A percentile compares a stretch with the other conserved stretches of the same genome.
These are phyloP conservation scores for Cydia amplana DNA, from an alignment of 1,140 invertebrate genomes.

Conservation along the genomic window DNA sequence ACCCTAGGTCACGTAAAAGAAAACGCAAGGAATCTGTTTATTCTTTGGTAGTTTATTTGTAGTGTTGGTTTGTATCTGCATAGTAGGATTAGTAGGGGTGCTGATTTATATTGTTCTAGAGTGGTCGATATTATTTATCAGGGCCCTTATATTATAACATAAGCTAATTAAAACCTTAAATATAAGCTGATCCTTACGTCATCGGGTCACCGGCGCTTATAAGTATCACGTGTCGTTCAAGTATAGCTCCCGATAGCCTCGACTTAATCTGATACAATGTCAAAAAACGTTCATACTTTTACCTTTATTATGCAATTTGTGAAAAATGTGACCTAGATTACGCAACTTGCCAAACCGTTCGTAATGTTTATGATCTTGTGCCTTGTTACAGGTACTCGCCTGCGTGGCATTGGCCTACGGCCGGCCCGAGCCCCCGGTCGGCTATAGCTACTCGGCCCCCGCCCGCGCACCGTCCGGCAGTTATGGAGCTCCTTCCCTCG, in stretches of 20 bases:
- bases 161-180: too few relatives aligned
- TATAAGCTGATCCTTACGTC: not conserved
- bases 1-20: too few relatives aligned
- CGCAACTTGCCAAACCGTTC: not conserved
- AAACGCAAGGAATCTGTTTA: too few relatives aligned
- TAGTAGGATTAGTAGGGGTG: too few relatives aligned
- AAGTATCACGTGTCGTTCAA: not conserved
- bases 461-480: constrained; percentile 51
- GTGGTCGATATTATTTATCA: too few relatives aligned
- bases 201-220: not conserved
- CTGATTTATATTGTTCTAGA: too few relatives aligned
- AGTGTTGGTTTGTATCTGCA: too few relatives aligned
- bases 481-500: constrained; percentile 57
- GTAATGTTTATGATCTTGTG: constrained; percentile 23
- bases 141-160: too few relatives aligned
- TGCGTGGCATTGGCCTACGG: constrained; percentile 71
- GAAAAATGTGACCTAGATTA: constrained; percentile 14
- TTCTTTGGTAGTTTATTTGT: too few relatives aligned
- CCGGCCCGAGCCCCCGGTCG: constrained; percentile 72
- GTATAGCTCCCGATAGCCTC: not conserved
- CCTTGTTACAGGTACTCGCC: constrained; percentile 67
- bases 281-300: constrained; percentile 21
- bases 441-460: constrained; percentile 74
- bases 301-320: constrained; percentile 9
- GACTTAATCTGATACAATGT: constrained; percentile 24